Percentiles rank a stretch among this genome's conserved stretches.
Evolutionary conservation across 2,888 invertebrate genomes (phyloP).

Genomic region (Philonicus albiceps): DNA sequence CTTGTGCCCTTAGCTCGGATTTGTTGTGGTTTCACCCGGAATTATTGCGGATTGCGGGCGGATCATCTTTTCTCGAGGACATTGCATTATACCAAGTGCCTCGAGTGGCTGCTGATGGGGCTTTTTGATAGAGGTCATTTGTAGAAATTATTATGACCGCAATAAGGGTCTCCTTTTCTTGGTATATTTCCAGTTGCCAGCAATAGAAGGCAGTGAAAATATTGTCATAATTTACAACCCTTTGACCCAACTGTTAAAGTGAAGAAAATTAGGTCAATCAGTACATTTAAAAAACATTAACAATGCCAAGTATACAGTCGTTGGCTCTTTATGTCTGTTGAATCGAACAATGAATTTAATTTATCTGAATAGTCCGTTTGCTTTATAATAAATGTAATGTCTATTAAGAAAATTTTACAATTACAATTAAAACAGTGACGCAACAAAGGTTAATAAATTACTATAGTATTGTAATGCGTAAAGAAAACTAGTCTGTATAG

Average conservation of each 20-base stretch:
- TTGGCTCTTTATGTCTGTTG: neutral
- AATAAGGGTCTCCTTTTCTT: neutral
- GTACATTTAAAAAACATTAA: neutral
- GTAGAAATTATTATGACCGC: neutral
- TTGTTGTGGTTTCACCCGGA: neutral
- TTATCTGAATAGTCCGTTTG: too few species aligned
- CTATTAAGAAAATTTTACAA: too few species aligned
- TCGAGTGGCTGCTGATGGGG: neutral
- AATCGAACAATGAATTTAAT: too few species aligned
- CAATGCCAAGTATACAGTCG: neutral
- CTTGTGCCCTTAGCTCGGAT: neutral
- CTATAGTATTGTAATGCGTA: too few species aligned
- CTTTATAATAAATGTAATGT: too few species aligned
- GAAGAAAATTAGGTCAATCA: neutral
- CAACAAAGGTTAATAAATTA: too few species aligned
- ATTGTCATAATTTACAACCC: neutral
- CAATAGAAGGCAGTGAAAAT: neutral
- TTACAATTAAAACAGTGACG: too few species aligned
- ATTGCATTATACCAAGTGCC: neutral
- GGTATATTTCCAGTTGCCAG: neutral
- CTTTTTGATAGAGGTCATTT: neutral
- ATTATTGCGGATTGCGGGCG: neutral
- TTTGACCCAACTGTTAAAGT: neutral
- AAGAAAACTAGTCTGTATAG: too few species aligned
- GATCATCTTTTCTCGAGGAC: neutral